Evolutionary conservation across 2,113 vertebrate species (phyloP).

Genomic region (Xyrauchen texanus): DNA sequence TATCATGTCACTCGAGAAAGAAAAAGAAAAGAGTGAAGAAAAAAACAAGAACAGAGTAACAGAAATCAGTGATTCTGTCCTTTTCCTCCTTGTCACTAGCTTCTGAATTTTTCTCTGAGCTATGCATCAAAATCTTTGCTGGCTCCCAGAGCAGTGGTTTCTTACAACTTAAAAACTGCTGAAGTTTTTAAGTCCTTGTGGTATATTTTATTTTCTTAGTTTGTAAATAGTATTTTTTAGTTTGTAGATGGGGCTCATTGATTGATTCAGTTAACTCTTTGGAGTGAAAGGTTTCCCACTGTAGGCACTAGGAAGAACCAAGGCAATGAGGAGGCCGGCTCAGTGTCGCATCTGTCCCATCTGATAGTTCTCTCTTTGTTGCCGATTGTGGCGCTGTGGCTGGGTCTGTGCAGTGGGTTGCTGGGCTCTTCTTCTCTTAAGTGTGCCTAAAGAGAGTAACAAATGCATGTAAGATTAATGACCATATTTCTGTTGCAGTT

Average conservation of each 20-base stretch:
- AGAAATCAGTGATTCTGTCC: slow-evolving; percentile 48
- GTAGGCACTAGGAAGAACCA: slow-evolving; percentile 96
- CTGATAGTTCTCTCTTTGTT: slow-evolving; percentile 84
- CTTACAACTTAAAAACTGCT: slow-evolving; percentile 46
- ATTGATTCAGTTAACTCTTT: slow-evolving; percentile 90
- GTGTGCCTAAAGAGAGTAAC: slow-evolving; percentile 76
- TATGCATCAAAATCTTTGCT: slow-evolving; percentile 57
- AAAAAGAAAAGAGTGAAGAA: slow-evolving; percentile 28
- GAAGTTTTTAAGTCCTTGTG: slow-evolving; percentile 30
- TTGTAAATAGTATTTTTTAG: slow-evolving; percentile 44
- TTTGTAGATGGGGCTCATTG: slow-evolving; percentile 73
- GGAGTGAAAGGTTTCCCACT: slow-evolving; percentile 91
- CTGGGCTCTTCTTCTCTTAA: slow-evolving; percentile 87
- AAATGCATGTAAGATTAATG: not conserved
- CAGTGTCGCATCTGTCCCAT: slow-evolving; percentile 91
- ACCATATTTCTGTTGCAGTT: not conserved
- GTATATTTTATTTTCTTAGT: slow-evolving; percentile 38
- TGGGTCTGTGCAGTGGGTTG: slow-evolving; percentile 61
- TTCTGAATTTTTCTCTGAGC: slow-evolving; percentile 66
- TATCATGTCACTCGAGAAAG: slow-evolving; percentile 24
- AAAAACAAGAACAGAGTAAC: slow-evolving; percentile 27
- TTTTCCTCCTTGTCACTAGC: slow-evolving; percentile 67
- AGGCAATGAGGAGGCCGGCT: slow-evolving; percentile 82
- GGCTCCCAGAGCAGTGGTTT: slow-evolving; percentile 62
- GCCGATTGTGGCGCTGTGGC: slow-evolving; percentile 77